Percentiles rank a stretch among this genome's conserved stretches.
Evolutionary conservation across 2,797 vertebrate genomes (phyloP).

Genomic region (Alcedo atthis): DNA sequence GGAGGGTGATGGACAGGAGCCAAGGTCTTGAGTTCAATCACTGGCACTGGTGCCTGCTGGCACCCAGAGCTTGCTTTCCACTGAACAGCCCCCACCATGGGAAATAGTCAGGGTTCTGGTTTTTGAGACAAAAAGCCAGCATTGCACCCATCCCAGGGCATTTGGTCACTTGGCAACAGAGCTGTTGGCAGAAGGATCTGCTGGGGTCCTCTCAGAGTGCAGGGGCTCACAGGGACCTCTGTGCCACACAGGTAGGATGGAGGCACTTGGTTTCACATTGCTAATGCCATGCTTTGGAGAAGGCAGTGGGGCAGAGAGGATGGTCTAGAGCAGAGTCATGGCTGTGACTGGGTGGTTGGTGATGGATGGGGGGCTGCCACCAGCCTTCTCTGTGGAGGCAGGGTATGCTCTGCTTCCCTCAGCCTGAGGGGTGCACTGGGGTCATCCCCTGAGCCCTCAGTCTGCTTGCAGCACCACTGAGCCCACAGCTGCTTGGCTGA

Average conservation of each 20-base stretch:
- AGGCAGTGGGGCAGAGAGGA: background rate
- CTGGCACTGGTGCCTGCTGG: background rate
- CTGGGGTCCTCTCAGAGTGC: background rate
- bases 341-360: fast-evolving
- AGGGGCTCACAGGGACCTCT: fast-evolving
- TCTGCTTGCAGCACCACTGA: background rate
- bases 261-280: fast-evolving
- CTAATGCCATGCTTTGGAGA: background rate
- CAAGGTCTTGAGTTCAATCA: fast-evolving
- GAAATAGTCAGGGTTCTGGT: background rate
- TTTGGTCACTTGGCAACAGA: background rate
- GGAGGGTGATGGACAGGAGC: background rate
- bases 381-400: background rate
- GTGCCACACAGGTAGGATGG: background rate
- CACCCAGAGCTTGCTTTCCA: background rate
- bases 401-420: background rate
- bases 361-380: background rate
- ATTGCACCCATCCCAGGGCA: fast-evolving
- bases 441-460: background rate
- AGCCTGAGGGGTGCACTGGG: fast-evolving
- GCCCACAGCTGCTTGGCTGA: fast-evolving
- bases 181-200: background rate
- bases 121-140: background rate
- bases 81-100: background rate
- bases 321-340: fast-evolving